Percentiles rank a stretch among this genome's conserved stretches.
Evolutionary conservation across 2,888 invertebrate genomes (phyloP).

Genomic region (Baronia brevicornis): DNA sequence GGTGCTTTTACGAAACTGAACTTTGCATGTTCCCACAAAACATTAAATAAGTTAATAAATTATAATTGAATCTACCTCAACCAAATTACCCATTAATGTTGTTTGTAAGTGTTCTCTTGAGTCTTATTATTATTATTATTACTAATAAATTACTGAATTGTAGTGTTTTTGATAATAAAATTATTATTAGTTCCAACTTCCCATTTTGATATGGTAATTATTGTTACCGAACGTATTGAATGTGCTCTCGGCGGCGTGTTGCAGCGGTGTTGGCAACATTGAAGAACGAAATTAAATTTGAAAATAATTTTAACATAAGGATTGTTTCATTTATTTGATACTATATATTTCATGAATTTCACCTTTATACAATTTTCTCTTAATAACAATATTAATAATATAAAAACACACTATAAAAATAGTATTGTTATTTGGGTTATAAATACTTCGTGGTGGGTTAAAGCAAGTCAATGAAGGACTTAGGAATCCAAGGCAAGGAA

Average conservation of each 20-base stretch:
- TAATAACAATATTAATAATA: too few relatives aligned
- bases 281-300: conserved; percentile 27
- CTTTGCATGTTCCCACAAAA: conserved; percentile 26
- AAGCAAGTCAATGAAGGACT: too few relatives aligned
- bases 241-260: conserved; percentile 51
- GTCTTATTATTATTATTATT: conserved; percentile 66
- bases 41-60: conserved; percentile 45
- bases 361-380: too few relatives aligned
- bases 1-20: not conserved
- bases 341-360: too few relatives aligned
- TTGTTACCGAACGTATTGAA: conserved; percentile 69
- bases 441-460: too few relatives aligned
- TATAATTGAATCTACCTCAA: conserved; percentile 70
- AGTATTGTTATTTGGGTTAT: too few relatives aligned
- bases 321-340: conserved; percentile 39
- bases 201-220: conserved; percentile 73
- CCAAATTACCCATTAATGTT: conserved; percentile 71
- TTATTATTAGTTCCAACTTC: conserved; percentile 60
- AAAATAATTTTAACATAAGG: conserved; percentile 22
- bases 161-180: conserved; percentile 67
- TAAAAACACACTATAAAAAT: conserved; percentile 17
- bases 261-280: conserved; percentile 46
- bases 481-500: too few relatives aligned
- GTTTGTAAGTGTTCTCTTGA: conserved; percentile 71
- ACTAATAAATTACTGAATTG: conserved; percentile 59